These are phyloP conservation scores for Volucella inflata DNA, from an alignment of 2,888 invertebrate genomes.

Conservation along the genomic window DNA sequence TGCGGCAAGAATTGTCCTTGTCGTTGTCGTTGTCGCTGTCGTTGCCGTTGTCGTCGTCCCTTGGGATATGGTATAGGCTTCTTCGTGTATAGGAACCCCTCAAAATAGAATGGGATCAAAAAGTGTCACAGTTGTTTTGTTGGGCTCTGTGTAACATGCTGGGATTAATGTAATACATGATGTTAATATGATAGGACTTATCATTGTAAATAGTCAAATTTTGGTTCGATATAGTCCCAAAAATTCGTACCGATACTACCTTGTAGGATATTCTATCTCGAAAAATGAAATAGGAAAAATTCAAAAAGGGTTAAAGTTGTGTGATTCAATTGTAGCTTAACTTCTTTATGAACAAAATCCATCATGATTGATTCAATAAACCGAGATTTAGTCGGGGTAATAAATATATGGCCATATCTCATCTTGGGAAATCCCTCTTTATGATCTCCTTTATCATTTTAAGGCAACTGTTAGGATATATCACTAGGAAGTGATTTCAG, in stretches of 20 bases:
- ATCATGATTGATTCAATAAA: constrained; percentile 68
- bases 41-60: constrained; percentile 1
- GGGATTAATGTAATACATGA: constrained; percentile 53
- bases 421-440: constrained; percentile 57
- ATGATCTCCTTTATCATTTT: constrained; percentile 59
- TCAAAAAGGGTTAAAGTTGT: constrained; percentile 24
- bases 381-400: constrained; percentile 43
- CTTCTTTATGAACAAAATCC: constrained; percentile 45
- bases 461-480: constrained; percentile 6
- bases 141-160: constrained; percentile 32
- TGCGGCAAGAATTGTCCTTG: neutral
- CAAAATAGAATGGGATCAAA: constrained; percentile 9
- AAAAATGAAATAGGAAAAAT: neutral
- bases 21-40: no score
- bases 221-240: constrained; percentile 17
- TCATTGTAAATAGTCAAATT: constrained; percentile 36
- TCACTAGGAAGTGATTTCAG: constrained; percentile 35
- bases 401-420: constrained; percentile 41
- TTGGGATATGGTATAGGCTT: constrained; percentile 4
- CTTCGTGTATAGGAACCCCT: constrained; percentile 1
- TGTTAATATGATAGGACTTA: constrained; percentile 55
- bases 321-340: constrained; percentile 37
- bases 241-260: neutral
- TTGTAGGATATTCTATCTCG: neutral
- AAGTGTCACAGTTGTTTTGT: constrained; percentile 27